Evolutionary conservation across 2,888 invertebrate genomes (phyloP).

Genomic region (Drosophila testacea): DNA sequence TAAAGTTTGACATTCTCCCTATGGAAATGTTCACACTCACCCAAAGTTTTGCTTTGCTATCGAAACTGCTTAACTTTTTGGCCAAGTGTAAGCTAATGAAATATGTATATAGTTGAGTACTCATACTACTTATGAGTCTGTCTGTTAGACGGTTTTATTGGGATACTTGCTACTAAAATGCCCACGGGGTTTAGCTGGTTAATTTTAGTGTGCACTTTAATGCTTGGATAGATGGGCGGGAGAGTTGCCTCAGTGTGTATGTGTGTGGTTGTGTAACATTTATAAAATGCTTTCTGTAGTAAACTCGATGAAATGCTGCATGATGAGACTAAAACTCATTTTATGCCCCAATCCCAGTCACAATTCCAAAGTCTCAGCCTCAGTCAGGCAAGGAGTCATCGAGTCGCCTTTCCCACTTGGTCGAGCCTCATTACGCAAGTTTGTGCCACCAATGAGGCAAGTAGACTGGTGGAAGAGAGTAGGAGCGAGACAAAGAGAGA

Average conservation of each 20-base stretch:
- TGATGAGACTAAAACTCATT: constrained; percentile 61
- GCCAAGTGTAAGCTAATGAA: constrained; percentile 39
- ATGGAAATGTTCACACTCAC: constrained; percentile 1
- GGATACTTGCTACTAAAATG: constrained; percentile 58
- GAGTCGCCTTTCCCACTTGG: constrained; percentile 48
- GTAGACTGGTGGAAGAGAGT: not conserved
- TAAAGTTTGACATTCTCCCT: not conserved
- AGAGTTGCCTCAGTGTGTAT: not conserved
- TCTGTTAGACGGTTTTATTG: constrained; percentile 64
- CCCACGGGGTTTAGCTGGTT: constrained; percentile 61
- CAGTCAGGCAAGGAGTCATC: constrained; percentile 28
- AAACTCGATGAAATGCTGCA: constrained; percentile 65
- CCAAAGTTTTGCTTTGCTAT: constrained; percentile 5
- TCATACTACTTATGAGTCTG: constrained; percentile 22
- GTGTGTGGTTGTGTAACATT: constrained; percentile 27
- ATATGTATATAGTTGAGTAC: constrained; percentile 25
- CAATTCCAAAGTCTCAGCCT: constrained; percentile 20
- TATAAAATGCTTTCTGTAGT: constrained; percentile 49
- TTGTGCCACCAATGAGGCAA: constrained; percentile 49
- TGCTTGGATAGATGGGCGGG: constrained; percentile 18
- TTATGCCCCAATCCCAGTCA: constrained; percentile 48
- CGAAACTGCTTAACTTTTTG: constrained; percentile 19
- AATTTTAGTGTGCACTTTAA: constrained; percentile 60
- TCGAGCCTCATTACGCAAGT: constrained; percentile 71
- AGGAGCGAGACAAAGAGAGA: not conserved